Percentiles rank a stretch among this genome's conserved stretches.
These are phyloP conservation scores for Litocranius walleri DNA, from an alignment of 2,113 vertebrate genomes.

Conservation along the genomic window DNA sequence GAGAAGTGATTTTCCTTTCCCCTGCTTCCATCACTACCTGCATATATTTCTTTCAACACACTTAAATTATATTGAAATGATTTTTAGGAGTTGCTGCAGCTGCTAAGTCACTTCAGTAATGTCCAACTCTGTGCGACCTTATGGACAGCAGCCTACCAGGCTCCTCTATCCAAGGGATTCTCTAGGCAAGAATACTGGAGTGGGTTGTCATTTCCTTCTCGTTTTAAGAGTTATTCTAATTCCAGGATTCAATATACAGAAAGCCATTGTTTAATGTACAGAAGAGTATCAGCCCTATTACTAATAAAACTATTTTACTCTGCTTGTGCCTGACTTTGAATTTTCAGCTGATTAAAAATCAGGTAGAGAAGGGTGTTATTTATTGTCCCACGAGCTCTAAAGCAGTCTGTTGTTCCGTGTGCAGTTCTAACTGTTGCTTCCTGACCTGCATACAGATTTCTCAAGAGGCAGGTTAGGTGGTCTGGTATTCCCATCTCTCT, in stretches of 20 bases:
- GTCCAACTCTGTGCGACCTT: background rate
- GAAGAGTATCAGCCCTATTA: background rate
- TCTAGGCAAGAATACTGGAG: background rate
- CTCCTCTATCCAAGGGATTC: background rate
- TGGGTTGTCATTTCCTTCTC: background rate
- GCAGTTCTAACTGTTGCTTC: too few relatives aligned
- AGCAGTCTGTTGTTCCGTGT: too few relatives aligned
- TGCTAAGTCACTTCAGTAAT: background rate
- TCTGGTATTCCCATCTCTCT: too few relatives aligned
- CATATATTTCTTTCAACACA: background rate
- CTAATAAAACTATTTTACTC: background rate
- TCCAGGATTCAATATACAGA: background rate
- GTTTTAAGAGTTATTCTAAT: background rate
- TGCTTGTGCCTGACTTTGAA: background rate
- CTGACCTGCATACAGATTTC: too few relatives aligned
- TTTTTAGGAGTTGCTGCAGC: background rate
- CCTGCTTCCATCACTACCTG: background rate
- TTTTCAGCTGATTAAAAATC: background rate
- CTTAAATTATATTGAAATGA: background rate
- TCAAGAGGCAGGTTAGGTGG: too few relatives aligned
- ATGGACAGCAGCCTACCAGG: background rate
- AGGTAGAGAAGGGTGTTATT: background rate
- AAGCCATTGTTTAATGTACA: background rate
- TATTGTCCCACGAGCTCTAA: background rate
- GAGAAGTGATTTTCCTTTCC: background rate